Base-by-base conservation (phyloP, 2,888 invertebrate species). In the Sphaerophoria taeniata region DNA sequence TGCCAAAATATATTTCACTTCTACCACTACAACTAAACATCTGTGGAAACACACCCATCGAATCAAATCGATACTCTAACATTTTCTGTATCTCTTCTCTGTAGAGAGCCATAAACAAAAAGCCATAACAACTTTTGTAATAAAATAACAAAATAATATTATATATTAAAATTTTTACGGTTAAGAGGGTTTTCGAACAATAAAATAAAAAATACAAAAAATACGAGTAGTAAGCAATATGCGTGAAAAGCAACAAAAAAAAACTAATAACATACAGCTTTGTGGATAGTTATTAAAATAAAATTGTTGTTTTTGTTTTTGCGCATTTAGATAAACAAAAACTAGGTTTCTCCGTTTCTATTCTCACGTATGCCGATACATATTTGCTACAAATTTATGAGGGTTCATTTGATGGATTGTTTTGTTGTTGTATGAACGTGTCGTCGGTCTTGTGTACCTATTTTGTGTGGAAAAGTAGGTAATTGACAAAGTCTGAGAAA, bases 401-500 rank as follows among this genome's bases (percentile, higher is more conserved):
- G 53, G 53, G 31, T 53, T 31, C 12, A 11, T 53, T 53, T 53
- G 53, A 53, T 53, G 53, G 31, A 24, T 51, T 51, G 49, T 49
- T 47, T 39, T 39, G 39, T 39, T 39, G 39, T 39, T 39, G 39
- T 39, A 47, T 1, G 24, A 24, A 24, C 7, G 6, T n/a, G 14
- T 47, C 6, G 47, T 14, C 24, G 6, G 1, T 24, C 2, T 24
- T 53, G 3, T 47, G 14, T 47, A 16, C 51, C 16, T 14, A 51
- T 9, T 43, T 53, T 9, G 55, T 55, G 55, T 55, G 53, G 43
- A 2, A 33, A 49, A 16, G 39, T 36, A 31, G 34, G 39, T 39
- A 73, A 73, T 73, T 63, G 61, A 31, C 72, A 72, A 61, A 61
- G 61, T 51, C 51, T 53, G 51, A 61, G 45, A 55, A 55, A 55